Conservation (phyloP, 2,888 invertebrate genomes). For the Hartigia nigra region DNA sequence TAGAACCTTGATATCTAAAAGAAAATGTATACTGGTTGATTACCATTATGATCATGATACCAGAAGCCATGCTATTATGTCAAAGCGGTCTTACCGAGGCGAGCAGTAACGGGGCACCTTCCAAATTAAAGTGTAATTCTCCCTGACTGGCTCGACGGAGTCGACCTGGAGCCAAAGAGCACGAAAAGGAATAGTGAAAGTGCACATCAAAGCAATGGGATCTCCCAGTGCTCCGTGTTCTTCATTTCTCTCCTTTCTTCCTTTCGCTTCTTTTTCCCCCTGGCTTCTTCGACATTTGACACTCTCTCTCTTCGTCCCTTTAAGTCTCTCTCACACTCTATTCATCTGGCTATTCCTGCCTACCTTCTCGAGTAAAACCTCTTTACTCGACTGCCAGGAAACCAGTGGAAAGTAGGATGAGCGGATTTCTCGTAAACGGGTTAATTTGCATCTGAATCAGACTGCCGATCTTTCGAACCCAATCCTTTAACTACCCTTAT, state of each 20-base stretch:
- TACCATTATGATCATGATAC: constrained; percentile 40
- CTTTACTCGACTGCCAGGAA: background rate
- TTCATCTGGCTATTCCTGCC: background rate
- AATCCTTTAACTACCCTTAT: background rate
- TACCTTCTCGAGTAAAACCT: background rate
- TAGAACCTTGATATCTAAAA: constrained; percentile 27
- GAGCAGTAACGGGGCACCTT: constrained; percentile 21
- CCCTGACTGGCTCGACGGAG: constrained; percentile 12
- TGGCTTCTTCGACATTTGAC: constrained; percentile 18
- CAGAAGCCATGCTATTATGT: constrained; percentile 35
- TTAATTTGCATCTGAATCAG: constrained; percentile 50
- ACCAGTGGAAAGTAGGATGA: constrained; percentile 1
- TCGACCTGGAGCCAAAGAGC: constrained; percentile 11
- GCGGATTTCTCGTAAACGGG: constrained; percentile 44
- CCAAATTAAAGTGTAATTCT: constrained; percentile 37
- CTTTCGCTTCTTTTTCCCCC: background rate
- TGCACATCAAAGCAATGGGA: constrained; percentile 35
- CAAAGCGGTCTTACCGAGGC: constrained; percentile 21
- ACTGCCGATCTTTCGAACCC: constrained; percentile 10
- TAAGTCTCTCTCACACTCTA: background rate
- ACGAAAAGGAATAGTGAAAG: constrained; percentile 35
- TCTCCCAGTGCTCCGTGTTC: constrained; percentile 19
- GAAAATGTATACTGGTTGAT: constrained; percentile 38
- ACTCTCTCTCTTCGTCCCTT: constrained; percentile 15
- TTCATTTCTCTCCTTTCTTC: background rate